Base-by-base conservation (phyloP, 2,113 vertebrate genomes). In the Trachemys scripta region DNA sequence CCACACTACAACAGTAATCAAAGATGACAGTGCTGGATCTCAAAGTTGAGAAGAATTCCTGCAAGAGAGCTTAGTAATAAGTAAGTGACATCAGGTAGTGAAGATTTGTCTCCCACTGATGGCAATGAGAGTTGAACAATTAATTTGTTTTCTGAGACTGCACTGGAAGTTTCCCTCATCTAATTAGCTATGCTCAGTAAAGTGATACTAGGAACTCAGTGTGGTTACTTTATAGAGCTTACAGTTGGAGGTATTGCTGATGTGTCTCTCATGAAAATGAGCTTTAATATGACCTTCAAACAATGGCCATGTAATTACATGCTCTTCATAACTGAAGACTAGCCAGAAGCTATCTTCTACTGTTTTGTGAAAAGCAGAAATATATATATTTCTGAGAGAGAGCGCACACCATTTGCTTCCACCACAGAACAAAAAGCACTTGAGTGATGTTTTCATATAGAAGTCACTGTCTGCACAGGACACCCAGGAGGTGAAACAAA, bases 401-500 rank as follows among this genome's bases (percentile, higher is more conserved):
- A 29, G 57, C 1, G 29, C 13, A 3, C 5, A n/a, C 16, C 16
- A n/a, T 69, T n/a, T 69, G 35, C 31, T 69, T 69, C 14, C 31
- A 35, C 35, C 16, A 69, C 16, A n/a, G 35, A 69, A 69, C 62
- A 69, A 69, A 93, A 89, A 59, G 72, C 85, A 90, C 65, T 84
- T 59, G 47, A 80, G 35, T 24, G 91, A 54, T 56, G 49, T 84
- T 16, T 49, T 78, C 88, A 62, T 22, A 69, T 9, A 69, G 12
- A 50, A 45, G 62, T 76, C 80, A 72, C 38, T 83, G 38, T 75
- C 80, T 92, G 62, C 72, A 78, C 22, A 85, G 84, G 85, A 80
- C 45, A 87, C 75, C 80, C 86, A 79, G 35, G 89, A 96, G 91
- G 72, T 22, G 31, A 88, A 85, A 62, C 72, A 91, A 56, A 82